A percentile compares a stretch with the other conserved stretches of the same genome.
Evolutionary conservation across 2,113 vertebrate species (phyloP).

Genomic region (Hemichromis elongatus): DNA sequence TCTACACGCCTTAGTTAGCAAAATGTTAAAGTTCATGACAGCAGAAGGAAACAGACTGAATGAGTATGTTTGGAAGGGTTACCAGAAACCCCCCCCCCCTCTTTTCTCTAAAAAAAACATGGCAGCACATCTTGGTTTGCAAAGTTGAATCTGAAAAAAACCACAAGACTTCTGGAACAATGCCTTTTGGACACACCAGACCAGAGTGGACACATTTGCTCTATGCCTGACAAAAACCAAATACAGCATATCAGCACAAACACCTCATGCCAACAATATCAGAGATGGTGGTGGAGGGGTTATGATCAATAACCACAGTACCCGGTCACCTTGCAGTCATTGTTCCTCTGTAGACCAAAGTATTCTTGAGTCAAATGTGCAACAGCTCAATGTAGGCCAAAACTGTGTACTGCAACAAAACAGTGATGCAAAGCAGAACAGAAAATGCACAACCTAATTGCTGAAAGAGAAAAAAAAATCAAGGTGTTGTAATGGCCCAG

Average conservation of each 20-base stretch:
- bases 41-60: not conserved
- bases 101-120: not conserved
- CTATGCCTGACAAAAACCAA: not conserved
- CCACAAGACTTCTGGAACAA: not conserved
- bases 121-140: not conserved
- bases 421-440: not conserved
- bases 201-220: not conserved
- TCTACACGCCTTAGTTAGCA: not conserved
- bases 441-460: not conserved
- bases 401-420: not conserved
- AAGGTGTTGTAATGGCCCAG: not conserved
- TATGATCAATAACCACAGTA: not conserved
- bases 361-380: not conserved
- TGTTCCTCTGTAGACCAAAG: not conserved
- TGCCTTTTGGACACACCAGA: not conserved
- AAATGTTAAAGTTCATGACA: not conserved
- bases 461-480: not conserved
- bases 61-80: not conserved
- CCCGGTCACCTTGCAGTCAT: not conserved
- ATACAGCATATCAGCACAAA: not conserved
- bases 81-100: no score
- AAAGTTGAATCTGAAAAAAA: not conserved
- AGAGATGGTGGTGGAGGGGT: not conserved
- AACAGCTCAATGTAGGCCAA: not conserved
- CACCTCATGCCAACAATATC: not conserved